Percentiles rank a stretch among this genome's conserved stretches.
Evolutionary conservation across 2,888 invertebrate species (phyloP).

Genomic region (Chrysolina oricalcia): DNA sequence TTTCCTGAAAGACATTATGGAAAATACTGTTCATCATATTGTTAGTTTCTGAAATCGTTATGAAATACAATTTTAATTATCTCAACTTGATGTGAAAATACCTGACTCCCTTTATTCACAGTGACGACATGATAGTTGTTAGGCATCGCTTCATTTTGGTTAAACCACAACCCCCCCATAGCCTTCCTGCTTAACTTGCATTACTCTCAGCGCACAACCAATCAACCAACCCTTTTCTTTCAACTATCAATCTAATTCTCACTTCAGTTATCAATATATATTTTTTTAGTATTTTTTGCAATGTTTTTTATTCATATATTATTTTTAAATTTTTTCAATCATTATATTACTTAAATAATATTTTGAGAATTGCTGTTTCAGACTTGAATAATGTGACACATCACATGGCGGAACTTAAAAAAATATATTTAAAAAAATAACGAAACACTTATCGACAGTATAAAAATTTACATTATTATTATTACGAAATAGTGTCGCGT

Average conservation of each 20-base stretch:
- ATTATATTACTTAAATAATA: slow-evolving; percentile 70
- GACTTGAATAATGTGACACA: slow-evolving; percentile 72
- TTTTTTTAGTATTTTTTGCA: slow-evolving; percentile 66
- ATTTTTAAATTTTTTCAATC: slow-evolving; percentile 65
- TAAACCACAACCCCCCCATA: slow-evolving; percentile 27
- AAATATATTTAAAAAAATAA: slow-evolving; percentile 70
- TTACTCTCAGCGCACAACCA: slow-evolving; percentile 56
- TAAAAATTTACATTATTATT: slow-evolving; percentile 66
- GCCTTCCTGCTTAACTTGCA: slow-evolving; percentile 48
- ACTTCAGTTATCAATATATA: slow-evolving; percentile 60
- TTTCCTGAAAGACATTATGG: no score
- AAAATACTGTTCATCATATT: no score
- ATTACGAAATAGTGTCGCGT: slow-evolving; percentile 67
- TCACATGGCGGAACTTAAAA: slow-evolving; percentile 70
- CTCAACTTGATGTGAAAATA: no score
- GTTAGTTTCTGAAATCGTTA: no score
- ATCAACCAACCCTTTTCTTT: slow-evolving; percentile 50
- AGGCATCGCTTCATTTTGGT: slow-evolving; percentile 41
- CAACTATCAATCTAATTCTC: slow-evolving; percentile 61
- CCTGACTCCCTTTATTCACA: not conserved
- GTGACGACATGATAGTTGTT: slow-evolving; percentile 1
- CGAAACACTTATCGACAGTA: slow-evolving; percentile 68
- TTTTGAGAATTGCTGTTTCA: slow-evolving; percentile 73
- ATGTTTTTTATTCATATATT: slow-evolving; percentile 63
- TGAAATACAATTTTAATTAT: no score